These are phyloP conservation scores for Rostratula benghalensis DNA, from an alignment of 2,113 vertebrate species.

Conservation along the genomic window DNA sequence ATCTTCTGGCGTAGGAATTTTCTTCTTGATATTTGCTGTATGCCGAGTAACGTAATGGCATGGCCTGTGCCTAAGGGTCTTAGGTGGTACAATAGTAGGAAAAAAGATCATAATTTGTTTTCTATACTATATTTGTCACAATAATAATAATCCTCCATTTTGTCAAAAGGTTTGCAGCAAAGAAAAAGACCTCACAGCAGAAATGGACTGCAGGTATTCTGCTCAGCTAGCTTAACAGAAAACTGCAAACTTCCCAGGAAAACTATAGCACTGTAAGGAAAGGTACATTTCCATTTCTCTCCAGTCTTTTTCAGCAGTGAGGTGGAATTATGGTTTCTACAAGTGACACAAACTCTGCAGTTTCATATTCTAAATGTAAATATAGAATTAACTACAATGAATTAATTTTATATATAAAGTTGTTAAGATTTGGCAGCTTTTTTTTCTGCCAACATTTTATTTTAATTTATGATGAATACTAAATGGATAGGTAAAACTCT, in stretches of 20 bases:
- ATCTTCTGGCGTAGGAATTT: background rate
- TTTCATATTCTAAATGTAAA: background rate
- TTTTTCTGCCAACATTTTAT: background rate
- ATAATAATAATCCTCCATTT: background rate
- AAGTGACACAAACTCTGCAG: background rate
- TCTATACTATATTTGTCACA: background rate
- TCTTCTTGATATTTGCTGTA: background rate
- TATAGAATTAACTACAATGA: background rate
- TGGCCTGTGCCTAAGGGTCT: background rate
- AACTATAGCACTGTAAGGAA: background rate
- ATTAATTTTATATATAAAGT: background rate
- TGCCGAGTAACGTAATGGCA: background rate
- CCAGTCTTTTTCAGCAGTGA: background rate
- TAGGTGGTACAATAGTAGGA: background rate
- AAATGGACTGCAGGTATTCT: background rate
- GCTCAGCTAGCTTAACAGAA: background rate
- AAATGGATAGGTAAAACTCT: background rate
- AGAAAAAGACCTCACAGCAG: background rate
- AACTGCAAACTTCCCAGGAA: background rate
- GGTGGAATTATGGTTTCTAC: background rate
- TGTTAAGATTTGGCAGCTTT: background rate
- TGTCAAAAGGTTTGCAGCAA: background rate
- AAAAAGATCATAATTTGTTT: background rate
- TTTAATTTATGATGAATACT: background rate
- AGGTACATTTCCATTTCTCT: background rate